Evolutionary conservation across 2,113 vertebrate species (phyloP).

Genomic region (Atrichornis clamosus): DNA sequence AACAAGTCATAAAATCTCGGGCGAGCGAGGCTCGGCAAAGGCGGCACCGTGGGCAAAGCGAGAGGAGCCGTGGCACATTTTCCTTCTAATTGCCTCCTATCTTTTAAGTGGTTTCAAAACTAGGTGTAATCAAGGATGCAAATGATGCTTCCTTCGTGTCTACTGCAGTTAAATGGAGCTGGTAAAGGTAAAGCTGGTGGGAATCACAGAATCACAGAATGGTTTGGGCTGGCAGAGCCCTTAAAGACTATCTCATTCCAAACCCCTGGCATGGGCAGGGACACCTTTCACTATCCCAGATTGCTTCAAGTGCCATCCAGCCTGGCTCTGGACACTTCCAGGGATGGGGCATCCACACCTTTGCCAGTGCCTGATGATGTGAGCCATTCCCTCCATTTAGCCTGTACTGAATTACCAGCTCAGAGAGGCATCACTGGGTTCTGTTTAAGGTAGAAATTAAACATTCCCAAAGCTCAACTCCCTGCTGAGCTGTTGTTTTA

Average conservation of each 20-base stretch:
- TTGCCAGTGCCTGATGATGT: neutral
- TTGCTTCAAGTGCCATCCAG: rapidly evolving
- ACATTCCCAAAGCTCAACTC: neutral
- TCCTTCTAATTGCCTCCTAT: neutral
- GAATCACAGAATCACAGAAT: neutral
- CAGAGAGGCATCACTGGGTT: neutral
- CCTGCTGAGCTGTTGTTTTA: neutral
- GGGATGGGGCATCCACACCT: neutral
- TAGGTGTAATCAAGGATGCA: neutral
- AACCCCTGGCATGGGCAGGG: neutral
- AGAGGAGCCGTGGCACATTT: neutral
- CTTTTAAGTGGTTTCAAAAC: neutral
- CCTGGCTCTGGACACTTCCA: neutral
- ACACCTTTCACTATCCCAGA: neutral
- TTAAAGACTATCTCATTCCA: neutral
- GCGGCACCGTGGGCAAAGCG: neutral
- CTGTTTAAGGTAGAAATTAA: neutral
- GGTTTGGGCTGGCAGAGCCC: neutral
- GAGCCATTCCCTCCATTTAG: neutral
- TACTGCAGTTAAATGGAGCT: neutral
- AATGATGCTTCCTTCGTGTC: neutral
- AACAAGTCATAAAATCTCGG: neutral
- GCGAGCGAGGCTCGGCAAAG: neutral
- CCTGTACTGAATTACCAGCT: neutral
- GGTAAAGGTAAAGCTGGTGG: neutral